These are phyloP conservation scores for Botia almorhae DNA, from an alignment of 2,797 vertebrate species.

Conservation along the genomic window DNA sequence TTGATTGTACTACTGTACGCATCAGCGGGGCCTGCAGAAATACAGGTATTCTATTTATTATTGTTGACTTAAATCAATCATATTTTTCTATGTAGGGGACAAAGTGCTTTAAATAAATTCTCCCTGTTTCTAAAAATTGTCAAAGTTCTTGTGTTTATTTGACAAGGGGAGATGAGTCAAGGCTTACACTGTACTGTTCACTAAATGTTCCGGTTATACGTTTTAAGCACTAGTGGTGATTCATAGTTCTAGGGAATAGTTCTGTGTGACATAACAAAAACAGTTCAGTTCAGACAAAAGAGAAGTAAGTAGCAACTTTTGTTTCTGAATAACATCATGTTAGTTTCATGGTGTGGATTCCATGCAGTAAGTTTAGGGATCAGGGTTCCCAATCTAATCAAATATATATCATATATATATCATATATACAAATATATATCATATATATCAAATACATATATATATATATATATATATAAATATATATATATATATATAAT, in stretches of 20 bases:
- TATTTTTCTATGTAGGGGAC: conserved; percentile 84
- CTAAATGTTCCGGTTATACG: not conserved
- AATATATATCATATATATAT: too few relatives aligned
- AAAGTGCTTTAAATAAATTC: conserved; percentile 85
- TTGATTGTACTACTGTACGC: conserved; percentile 81
- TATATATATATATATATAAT: not conserved
- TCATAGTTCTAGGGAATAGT: conserved; percentile 6
- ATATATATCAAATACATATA: too few relatives aligned
- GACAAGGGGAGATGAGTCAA: conserved; percentile 16
- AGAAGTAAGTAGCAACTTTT: not conserved
- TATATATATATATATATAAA: too few relatives aligned
- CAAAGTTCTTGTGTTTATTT: conserved; percentile 38
- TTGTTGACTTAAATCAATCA: conserved; percentile 82
- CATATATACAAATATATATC: not conserved
- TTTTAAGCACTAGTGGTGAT: conserved; percentile 25
- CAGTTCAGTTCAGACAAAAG: not conserved
- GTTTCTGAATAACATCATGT: not conserved
- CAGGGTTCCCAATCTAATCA: not conserved
- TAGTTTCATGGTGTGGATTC: not conserved
- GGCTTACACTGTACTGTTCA: not conserved
- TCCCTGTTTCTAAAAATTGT: conserved; percentile 70
- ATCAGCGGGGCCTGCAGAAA: conserved; percentile 72
- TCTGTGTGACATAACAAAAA: not conserved
- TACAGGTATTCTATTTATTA: conserved; percentile 82
- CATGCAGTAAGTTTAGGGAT: not conserved